Conservation (phyloP, 2,888 invertebrate genomes). For the Trissoscelio sp. region DNA sequence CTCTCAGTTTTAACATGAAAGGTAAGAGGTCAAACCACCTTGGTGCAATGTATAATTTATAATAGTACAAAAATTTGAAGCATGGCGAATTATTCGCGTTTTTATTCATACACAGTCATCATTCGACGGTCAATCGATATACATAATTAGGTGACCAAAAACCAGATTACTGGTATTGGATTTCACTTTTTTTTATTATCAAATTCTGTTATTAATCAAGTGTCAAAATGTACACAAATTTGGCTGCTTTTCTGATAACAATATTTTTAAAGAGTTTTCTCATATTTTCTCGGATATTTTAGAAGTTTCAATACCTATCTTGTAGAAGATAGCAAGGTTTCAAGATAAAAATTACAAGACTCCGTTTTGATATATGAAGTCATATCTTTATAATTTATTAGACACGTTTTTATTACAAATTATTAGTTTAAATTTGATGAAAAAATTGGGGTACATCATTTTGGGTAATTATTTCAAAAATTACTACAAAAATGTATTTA, state of each 20-base stretch:
- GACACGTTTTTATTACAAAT: too few relatives aligned
- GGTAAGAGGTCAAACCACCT: constrained; percentile 57
- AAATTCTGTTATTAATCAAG: too few relatives aligned
- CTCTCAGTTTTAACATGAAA: constrained; percentile 56
- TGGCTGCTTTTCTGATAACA: too few relatives aligned
- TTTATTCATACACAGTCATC: constrained; percentile 11
- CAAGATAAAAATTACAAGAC: constrained; percentile 1
- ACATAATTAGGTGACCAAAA: neutral
- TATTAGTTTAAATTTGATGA: too few relatives aligned
- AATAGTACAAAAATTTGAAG: constrained; percentile 15
- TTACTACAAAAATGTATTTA: too few relatives aligned
- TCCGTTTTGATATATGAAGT: neutral
- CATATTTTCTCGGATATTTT: neutral
- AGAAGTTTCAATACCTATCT: constrained; percentile 1
- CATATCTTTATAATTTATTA: constrained; percentile 1
- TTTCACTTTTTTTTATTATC: too few relatives aligned
- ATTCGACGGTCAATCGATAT: constrained; percentile 9
- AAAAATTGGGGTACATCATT: too few relatives aligned
- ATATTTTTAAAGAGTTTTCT: neutral
- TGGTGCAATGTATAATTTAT: constrained; percentile 33
- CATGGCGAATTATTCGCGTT: constrained; percentile 8
- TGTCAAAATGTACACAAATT: too few relatives aligned
- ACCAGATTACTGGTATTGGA: neutral
- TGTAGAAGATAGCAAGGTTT: neutral
- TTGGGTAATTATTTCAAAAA: too few relatives aligned